Percentiles rank a stretch among this genome's conserved stretches.
Evolutionary conservation across 30 jellyfish, hydroid and myxozoan genomes (phyloP).

Genomic region (Chrysaora quinquecirrha): DNA sequence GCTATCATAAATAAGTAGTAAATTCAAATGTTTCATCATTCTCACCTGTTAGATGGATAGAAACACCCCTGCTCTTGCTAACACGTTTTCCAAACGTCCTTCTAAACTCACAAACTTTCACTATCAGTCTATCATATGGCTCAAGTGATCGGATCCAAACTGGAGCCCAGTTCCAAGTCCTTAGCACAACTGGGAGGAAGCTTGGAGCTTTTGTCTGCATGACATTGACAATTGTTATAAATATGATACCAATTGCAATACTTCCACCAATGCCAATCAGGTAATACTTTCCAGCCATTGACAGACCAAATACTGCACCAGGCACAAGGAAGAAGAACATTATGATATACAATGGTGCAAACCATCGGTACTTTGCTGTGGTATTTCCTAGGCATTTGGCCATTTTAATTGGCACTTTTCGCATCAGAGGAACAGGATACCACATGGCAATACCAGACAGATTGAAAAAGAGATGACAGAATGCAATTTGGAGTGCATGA

Average conservation of each 20-base stretch:
- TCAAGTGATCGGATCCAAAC: slow-evolving; percentile 82
- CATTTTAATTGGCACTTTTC: slow-evolving; percentile 79
- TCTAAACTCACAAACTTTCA: slow-evolving; percentile 19
- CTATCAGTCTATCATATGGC: slow-evolving; percentile 75
- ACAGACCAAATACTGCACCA: slow-evolving; percentile 68
- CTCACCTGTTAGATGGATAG: slow-evolving; percentile 57
- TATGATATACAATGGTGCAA: slow-evolving; percentile 82
- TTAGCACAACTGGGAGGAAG: slow-evolving; percentile 55
- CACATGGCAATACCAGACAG: slow-evolving; percentile 84
- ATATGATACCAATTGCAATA: slow-evolving; percentile 15
- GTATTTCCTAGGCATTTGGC: slow-evolving; percentile 90
- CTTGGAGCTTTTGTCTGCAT: slow-evolving; percentile 67
- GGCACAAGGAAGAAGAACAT: slow-evolving; percentile 79
- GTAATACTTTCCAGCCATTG: slow-evolving; percentile 82
- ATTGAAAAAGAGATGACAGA: slow-evolving; percentile 92
- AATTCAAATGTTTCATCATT: too few species aligned
- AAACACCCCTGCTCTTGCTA: slow-evolving; percentile 17
- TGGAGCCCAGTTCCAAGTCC: slow-evolving; percentile 93
- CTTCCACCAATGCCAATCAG: slow-evolving; percentile 61
- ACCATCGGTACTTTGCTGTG: slow-evolving; percentile 97
- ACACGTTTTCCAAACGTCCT: slow-evolving; percentile 23
- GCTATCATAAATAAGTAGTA: too few species aligned
- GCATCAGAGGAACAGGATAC: slow-evolving; percentile 87
- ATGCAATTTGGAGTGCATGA: slow-evolving; percentile 81
- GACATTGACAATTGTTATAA: slow-evolving; percentile 57